These are phyloP conservation scores for Numenius phaeopus DNA, from an alignment of 2,797 vertebrate genomes.

Conservation along the genomic window DNA sequence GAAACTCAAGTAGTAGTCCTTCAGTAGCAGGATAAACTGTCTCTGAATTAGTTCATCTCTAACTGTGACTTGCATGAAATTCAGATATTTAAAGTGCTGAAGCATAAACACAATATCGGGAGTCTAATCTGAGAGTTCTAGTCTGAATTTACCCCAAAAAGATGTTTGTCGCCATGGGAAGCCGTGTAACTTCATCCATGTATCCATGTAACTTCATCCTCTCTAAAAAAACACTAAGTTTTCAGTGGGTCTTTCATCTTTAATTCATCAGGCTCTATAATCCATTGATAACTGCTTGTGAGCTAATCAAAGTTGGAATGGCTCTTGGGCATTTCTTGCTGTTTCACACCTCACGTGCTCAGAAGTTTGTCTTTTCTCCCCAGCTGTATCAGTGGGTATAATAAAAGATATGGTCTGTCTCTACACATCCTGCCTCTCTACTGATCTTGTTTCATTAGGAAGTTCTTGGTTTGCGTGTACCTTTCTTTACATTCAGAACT, in stretches of 20 bases:
- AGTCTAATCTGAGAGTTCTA: background rate
- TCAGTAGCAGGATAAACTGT: background rate
- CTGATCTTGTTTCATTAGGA: background rate
- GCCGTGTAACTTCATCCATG: background rate
- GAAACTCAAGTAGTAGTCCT: background rate
- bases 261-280: background rate
- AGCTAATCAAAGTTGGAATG: rapidly evolving
- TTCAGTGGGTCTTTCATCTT: background rate
- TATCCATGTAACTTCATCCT: background rate
- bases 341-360: background rate
- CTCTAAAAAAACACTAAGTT: background rate
- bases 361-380: background rate
- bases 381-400: background rate
- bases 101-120: background rate
- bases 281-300: background rate
- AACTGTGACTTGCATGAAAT: background rate
- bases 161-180: background rate
- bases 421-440: background rate
- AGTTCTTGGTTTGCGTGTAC: rapidly evolving
- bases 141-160: background rate
- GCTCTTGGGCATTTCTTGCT: background rate
- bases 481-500: background rate
- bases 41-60: background rate
- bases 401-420: background rate
- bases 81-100: background rate